These are phyloP conservation scores for Acrocephalus scirpaceus DNA, from an alignment of 2,797 vertebrate species.

Conservation along the genomic window DNA sequence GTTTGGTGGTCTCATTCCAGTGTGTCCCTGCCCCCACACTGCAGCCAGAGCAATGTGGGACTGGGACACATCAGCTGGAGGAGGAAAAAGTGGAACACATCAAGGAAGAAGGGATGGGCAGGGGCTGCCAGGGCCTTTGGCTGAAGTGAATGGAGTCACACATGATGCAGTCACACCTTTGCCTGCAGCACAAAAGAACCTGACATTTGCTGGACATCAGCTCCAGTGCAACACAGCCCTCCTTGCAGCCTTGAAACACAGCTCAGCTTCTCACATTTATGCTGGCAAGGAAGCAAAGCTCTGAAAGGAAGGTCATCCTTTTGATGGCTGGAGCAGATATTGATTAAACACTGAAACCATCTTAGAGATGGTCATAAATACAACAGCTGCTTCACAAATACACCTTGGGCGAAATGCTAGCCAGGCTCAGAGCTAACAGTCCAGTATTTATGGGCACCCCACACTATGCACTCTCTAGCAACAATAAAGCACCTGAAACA, in stretches of 20 bases:
- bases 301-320: neutral
- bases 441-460: neutral
- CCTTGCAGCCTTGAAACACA: neutral
- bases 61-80: accelerated
- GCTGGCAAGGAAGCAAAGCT: neutral
- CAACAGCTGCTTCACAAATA: neutral
- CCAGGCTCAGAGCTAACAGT: neutral
- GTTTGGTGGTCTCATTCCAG: neutral
- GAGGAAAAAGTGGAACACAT: neutral
- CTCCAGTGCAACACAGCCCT: neutral
- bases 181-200: neutral
- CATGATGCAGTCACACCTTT: accelerated
- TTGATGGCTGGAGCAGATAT: neutral
- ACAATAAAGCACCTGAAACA: neutral
- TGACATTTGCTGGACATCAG: neutral
- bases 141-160: neutral
- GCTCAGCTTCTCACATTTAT: neutral
- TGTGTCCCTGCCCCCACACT: accelerated
- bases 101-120: neutral
- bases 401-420: neutral
- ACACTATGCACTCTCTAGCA: neutral
- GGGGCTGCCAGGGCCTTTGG: neutral
- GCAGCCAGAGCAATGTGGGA: neutral
- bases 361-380: neutral
- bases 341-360: neutral